Conservation (phyloP, 2,888 invertebrate species). For the Aleiodes testaceus region DNA sequence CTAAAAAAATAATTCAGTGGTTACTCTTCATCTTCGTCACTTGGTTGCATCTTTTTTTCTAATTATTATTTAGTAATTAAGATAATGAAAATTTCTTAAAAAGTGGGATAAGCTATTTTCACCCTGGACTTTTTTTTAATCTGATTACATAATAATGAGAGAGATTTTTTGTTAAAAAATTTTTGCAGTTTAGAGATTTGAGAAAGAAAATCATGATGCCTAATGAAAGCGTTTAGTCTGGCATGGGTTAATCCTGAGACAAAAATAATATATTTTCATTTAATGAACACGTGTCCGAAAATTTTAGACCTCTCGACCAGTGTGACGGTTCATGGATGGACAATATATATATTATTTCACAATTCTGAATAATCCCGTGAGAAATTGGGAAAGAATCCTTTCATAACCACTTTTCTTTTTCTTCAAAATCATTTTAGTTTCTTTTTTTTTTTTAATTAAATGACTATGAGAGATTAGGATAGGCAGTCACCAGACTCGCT, state of each 20-base stretch:
- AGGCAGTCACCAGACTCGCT: conserved; percentile 56
- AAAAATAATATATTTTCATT: conserved; percentile 1
- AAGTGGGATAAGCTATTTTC: conserved; percentile 13
- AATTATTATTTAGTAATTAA: conserved; percentile 26
- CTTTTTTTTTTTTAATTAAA: conserved; percentile 25
- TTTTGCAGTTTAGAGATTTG: neutral
- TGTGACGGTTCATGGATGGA: conserved; percentile 52
- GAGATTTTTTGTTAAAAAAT: neutral
- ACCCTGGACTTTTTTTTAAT: conserved; percentile 4
- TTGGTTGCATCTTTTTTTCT: conserved; percentile 41
- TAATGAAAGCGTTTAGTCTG: too few species aligned
- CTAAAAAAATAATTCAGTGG: conserved; percentile 39
- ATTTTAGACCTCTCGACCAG: conserved; percentile 49
- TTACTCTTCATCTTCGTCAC: conserved; percentile 42
- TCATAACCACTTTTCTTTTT: conserved; percentile 20
- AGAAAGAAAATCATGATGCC: too few species aligned
- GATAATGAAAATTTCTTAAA: conserved; percentile 18
- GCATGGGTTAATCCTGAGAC: neutral
- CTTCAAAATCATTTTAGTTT: conserved; percentile 19
- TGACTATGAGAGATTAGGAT: conserved; percentile 43
- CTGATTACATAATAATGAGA: neutral
- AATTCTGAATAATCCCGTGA: conserved; percentile 33
- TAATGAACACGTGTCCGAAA: conserved; percentile 18
- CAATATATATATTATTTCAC: conserved; percentile 38
- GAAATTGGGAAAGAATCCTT: conserved; percentile 25